Base-by-base conservation (phyloP, 2,797 vertebrate genomes). In the Chelidonichthys spinosus region DNA sequence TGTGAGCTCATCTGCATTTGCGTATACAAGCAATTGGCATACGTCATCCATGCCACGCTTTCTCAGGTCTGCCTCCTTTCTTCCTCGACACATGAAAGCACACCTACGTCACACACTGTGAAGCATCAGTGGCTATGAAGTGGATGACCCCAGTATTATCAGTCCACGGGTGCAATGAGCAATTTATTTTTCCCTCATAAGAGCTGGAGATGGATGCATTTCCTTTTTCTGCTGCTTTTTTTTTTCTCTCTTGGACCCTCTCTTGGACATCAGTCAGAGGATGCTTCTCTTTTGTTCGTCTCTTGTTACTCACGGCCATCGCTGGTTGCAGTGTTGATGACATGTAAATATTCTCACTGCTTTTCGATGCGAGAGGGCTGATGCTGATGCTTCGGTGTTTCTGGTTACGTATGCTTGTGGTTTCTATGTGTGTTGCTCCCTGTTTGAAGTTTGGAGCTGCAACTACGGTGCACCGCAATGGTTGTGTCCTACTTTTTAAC, bases 211-310 rank as follows among this genome's bases (percentile, higher is more conserved):
- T 55, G 53, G 43, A 64, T 55, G 11, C 35, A 50, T 74, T 71
- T 63, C 58, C 56, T 37, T 63, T 25, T 75, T 67, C 40, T 69
- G 64, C 11, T 49, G 2, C 60, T 76, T 56, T 63, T 17, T 59
- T 9, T 60, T 60, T 42, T 33, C 33, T 25, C 13, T 53, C 25
- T 25, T 25, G 25, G 25, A 25, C 37, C 37, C 37, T 76, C 37
- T 47, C 49, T 70, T 46, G 43, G 59, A 79, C 72, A 76, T 68
- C 81, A 77, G 60, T 25, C 25, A 63, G 2, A 40, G 35, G 35
- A 32, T 13, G 73, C 49, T 62, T 64, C 54, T 17, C 52, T 65
- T 76, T 83, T 76, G 74, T 86, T 59, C 71, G 39, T 18, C 35
- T 52, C 17, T 49, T 42, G 37, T 56, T 74, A 40, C 47, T 65